phyloP scores from a whole-genome alignment of 1,140 invertebrate species.

The Frieseomelitta varia region DNA sequence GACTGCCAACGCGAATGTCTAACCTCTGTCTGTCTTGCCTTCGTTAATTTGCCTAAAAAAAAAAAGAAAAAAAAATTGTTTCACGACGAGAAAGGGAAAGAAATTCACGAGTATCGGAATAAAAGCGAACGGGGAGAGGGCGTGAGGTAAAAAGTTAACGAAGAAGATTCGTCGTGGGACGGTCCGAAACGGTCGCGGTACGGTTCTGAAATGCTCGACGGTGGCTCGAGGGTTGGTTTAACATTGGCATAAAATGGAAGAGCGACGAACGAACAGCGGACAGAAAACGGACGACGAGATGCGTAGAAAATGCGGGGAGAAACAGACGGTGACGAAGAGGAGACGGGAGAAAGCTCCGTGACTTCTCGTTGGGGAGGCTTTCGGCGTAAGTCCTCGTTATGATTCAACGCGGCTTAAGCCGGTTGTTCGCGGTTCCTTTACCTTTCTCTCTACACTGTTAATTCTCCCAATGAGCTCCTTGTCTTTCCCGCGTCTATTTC shows the following conservation, averaged over 20 bases:
- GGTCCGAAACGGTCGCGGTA: not conserved
- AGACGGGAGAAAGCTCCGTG: conserved; percentile 44
- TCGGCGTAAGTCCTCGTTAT: conserved; percentile 80
- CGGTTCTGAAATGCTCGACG: not conserved
- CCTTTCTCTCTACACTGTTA: conserved; percentile 57
- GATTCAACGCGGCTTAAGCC: conserved; percentile 80
- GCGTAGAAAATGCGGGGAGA: conserved; percentile 3
- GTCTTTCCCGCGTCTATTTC: conserved; percentile 69
- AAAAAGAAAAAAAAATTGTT: not conserved
- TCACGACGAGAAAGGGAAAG: not conserved
- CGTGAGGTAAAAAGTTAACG: not conserved
- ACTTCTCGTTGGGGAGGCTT: conserved; percentile 75
- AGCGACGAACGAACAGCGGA: not conserved
- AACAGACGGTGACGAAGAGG: not conserved
- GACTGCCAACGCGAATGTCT: too few relatives aligned
- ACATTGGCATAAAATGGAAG: conserved; percentile 45
- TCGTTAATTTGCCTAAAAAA: too few relatives aligned
- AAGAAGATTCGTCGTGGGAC: not conserved
- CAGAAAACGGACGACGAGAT: conserved; percentile 28
- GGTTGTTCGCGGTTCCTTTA: conserved; percentile 69
- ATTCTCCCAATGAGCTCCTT: conserved; percentile 72
- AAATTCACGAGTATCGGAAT: not conserved
- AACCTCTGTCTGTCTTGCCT: too few relatives aligned
- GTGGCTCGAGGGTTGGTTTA: conserved; percentile 54
- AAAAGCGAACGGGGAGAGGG: not conserved